Evolutionary conservation across 2,888 invertebrate species (phyloP), one percentile per base, ranked within the genome.

Genomic region (Drosophila prolongata): DNA sequence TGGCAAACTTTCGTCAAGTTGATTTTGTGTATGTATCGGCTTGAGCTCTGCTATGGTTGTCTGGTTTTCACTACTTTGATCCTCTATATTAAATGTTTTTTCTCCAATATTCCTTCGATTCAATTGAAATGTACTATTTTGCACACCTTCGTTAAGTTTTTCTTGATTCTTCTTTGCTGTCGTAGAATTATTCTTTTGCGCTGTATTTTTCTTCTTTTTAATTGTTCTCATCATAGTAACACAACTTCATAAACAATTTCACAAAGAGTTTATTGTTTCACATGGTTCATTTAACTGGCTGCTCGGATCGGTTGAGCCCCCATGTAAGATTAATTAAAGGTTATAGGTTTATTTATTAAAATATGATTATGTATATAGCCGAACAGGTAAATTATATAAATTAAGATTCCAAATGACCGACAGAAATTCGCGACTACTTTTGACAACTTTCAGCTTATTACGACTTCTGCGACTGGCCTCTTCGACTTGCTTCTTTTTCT

Each of bases 211-310:
- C 3, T 40, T 40, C 14, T 40, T 40, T 40, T 40, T 40, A 14
- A n/a, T 40, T 40, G 38, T 40, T 40, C 38, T 38, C 38, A 38
- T 38, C 38, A 38, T 38, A 38, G n/a, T 38, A n/a, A n/a, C 38
- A 38, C 38, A 38, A 38, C 38, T 38, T 38, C 38, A n/a, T 38
- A 38, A n/a, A n/a, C 6, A n/a, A 38, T 38, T 38, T 38, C 38
- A 38, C 38, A 38, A 40, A 40, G 40, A 40, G 40, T 40, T 14
- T 8, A 40, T 14, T 14, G 40, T 40, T 40, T 6, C 40, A 40
- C 40, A 40, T 40, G 3, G 14, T 40, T 40, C 14, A 40, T 40
- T 40, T 40, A 40, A 14, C 14, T 14, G 40, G 40, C 14, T 40
- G 40, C n/a, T 40, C 40, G n/a, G 40, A 40, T 40, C 40, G 40